These are phyloP conservation scores for Tetragnatha montana DNA, from an alignment of 2,888 invertebrate species.

Conservation along the genomic window DNA sequence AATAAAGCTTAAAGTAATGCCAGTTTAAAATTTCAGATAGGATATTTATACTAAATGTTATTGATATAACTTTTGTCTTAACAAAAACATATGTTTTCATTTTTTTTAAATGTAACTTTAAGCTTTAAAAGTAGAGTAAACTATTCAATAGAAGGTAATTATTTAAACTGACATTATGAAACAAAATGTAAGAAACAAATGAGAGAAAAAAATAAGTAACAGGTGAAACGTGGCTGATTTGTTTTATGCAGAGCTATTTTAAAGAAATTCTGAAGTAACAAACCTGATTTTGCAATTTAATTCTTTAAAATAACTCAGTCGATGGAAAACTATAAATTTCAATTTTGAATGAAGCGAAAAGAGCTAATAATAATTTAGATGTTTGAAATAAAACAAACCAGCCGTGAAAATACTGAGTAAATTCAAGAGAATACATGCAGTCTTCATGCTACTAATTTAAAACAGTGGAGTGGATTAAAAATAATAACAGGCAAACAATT, in stretches of 20 bases:
- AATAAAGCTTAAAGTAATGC: not conserved
- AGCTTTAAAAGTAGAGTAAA: not conserved
- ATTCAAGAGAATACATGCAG: slow-evolving; percentile 54
- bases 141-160: not conserved
- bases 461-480: slow-evolving; percentile 63
- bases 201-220: not conserved
- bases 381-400: no score
- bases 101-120: not conserved
- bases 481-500: slow-evolving; percentile 60
- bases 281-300: no score
- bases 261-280: no score
- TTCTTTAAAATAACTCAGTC: no score
- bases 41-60: not conserved
- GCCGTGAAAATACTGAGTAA: not conserved
- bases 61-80: not conserved
- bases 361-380: no score
- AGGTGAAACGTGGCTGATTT: no score
- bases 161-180: slow-evolving; percentile 40
- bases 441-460: slow-evolving; percentile 47
- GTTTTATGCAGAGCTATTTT: no score
- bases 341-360: no score
- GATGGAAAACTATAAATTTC: no score
- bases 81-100: not conserved
- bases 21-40: not conserved
- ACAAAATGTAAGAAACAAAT: slow-evolving; percentile 35